Conservation (phyloP, 2,113 vertebrate genomes). For the Corythoichthys intestinalis region DNA sequence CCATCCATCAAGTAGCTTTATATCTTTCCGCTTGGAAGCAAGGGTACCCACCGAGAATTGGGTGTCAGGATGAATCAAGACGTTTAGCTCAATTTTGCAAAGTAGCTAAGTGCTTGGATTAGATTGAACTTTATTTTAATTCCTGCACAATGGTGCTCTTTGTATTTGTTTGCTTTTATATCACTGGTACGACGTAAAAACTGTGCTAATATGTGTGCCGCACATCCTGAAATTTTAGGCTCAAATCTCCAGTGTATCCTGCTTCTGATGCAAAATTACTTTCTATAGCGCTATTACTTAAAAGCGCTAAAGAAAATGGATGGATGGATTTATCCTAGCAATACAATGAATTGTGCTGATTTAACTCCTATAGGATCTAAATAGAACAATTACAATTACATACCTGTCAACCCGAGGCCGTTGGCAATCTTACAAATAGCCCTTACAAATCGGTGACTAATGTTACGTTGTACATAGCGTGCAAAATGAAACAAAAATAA, state of each 20-base stretch:
- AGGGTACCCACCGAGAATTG: neutral
- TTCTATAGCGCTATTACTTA: no score
- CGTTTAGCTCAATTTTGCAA: neutral
- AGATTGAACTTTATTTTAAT: neutral
- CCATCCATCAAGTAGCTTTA: slow-evolving; percentile 1
- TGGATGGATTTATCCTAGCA: neutral
- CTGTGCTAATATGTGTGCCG: neutral
- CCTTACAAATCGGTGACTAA: no score
- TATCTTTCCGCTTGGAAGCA: neutral
- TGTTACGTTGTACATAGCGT: no score
- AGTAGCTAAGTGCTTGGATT: neutral
- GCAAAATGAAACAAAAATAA: no score
- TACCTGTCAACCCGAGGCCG: no score
- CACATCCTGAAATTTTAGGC: neutral
- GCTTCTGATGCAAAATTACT: no score
- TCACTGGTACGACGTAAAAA: no score
- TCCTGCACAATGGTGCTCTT: neutral
- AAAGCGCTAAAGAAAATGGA: neutral
- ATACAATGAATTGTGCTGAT: neutral
- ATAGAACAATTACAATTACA: neutral
- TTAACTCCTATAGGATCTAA: neutral
- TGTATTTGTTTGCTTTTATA: neutral
- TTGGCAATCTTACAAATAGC: no score
- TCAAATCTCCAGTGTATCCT: no score
- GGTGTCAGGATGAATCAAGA: slow-evolving; percentile 1